phyloP scores from a whole-genome alignment of 2,888 invertebrate genomes.

The Norana najaformis region DNA sequence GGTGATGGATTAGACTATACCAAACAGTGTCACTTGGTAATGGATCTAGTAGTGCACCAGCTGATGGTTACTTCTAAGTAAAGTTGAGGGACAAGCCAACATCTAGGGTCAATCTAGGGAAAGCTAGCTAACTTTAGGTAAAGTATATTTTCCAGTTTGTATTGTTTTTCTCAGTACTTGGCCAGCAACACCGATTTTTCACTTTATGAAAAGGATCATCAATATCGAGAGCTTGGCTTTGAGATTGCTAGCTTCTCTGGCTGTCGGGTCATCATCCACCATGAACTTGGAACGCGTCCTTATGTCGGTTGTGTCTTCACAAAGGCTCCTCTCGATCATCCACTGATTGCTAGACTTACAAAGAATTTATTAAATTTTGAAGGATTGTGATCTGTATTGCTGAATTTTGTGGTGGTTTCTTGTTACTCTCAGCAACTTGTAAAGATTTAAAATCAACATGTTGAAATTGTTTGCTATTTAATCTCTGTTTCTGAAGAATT shows the following conservation, averaged over 20 bases:
- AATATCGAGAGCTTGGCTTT: conserved; percentile 77
- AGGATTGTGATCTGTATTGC: neutral
- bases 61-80: too few species aligned
- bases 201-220: conserved; percentile 75
- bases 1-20: too few species aligned
- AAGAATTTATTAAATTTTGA: neutral
- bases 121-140: too few species aligned
- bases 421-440: neutral
- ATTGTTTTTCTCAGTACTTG: conserved; percentile 65
- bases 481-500: neutral
- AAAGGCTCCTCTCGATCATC: conserved; percentile 56
- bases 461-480: neutral
- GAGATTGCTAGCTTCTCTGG: conserved; percentile 74
- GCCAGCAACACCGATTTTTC: conserved; percentile 69
- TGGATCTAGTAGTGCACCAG: too few species aligned
- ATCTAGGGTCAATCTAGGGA: too few species aligned
- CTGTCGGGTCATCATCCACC: conserved; percentile 73
- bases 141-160: neutral
- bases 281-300: conserved; percentile 65
- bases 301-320: conserved; percentile 65
- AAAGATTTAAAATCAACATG: neutral
- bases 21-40: too few species aligned
- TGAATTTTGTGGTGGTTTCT: neutral
- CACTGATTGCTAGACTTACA: conserved; percentile 35
- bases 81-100: too few species aligned